These are phyloP conservation scores for Sericinus montela DNA, from an alignment of 2,888 invertebrate genomes.

Conservation along the genomic window DNA sequence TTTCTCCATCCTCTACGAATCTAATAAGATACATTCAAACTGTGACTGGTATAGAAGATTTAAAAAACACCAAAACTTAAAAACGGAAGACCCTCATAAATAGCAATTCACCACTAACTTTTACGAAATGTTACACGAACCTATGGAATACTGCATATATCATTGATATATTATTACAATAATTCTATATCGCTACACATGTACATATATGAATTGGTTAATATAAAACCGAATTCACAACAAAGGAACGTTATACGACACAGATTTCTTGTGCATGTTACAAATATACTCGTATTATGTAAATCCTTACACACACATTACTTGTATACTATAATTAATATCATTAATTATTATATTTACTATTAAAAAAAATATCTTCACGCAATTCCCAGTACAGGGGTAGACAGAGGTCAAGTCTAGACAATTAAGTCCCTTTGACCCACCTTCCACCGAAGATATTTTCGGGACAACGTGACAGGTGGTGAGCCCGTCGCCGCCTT, in stretches of 20 bases:
- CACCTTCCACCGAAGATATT: too few species aligned
- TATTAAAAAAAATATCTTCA: too few species aligned
- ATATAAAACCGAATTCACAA: constrained; percentile 58
- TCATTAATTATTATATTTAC: constrained; percentile 34
- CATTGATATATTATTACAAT: constrained; percentile 25
- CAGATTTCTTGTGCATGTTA: constrained; percentile 47
- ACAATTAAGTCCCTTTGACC: too few species aligned
- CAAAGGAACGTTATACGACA: constrained; percentile 72
- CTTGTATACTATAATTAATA: constrained; percentile 48
- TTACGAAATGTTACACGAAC: neutral
- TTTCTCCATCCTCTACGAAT: too few species aligned
- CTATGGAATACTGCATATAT: neutral
- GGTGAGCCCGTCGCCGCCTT: too few species aligned
- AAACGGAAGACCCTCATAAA: constrained; percentile 41
- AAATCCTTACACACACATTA: constrained; percentile 40
- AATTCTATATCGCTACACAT: constrained; percentile 54
- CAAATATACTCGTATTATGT: constrained; percentile 43
- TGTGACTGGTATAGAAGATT: too few species aligned
- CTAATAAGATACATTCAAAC: too few species aligned
- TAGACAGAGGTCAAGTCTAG: too few species aligned
- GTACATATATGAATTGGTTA: constrained; percentile 48
- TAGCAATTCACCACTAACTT: constrained; percentile 43
- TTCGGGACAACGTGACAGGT: too few species aligned
- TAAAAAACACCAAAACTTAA: too few species aligned
- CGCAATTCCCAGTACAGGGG: too few species aligned